A percentile compares a stretch with the other conserved stretches of the same genome.
Conservation (phyloP, 1,140 invertebrate species). For the Solenopsis invicta region DNA sequence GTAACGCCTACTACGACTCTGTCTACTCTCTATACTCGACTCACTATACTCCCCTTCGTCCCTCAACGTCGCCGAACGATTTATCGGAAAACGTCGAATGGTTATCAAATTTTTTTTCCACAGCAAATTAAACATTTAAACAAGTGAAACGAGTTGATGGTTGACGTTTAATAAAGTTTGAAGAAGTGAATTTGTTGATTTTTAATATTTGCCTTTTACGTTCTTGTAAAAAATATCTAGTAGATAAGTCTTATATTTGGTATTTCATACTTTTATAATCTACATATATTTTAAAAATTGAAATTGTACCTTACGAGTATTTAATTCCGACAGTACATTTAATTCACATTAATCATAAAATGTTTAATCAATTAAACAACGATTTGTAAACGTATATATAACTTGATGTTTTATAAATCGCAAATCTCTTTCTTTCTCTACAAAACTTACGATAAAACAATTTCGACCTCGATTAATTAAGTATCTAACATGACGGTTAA, state of each 20-base stretch:
- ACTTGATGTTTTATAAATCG: background rate
- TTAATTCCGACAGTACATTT: slow-evolving; percentile 1
- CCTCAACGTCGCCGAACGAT: background rate
- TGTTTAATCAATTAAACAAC: background rate
- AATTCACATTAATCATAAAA: background rate
- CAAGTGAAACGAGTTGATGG: background rate
- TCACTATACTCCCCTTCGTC: slow-evolving; percentile 65
- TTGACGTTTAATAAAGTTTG: background rate
- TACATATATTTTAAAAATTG: background rate
- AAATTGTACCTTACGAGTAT: background rate
- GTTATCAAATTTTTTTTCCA: background rate
- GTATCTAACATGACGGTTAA: background rate
- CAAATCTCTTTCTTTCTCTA: background rate
- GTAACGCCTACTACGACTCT: slow-evolving; percentile 63
- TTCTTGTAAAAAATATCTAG: background rate
- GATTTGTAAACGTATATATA: background rate
- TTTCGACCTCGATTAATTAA: background rate
- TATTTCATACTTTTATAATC: background rate
- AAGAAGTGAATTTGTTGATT: background rate
- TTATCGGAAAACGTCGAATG: background rate
- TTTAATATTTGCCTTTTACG: background rate
- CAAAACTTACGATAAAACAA: background rate
- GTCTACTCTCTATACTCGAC: slow-evolving; percentile 73
- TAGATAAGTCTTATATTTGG: slow-evolving; percentile 5
- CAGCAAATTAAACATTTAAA: background rate